phyloP scores from a whole-genome alignment of 2,113 vertebrate genomes.

The Saccopteryx leptura region DNA sequence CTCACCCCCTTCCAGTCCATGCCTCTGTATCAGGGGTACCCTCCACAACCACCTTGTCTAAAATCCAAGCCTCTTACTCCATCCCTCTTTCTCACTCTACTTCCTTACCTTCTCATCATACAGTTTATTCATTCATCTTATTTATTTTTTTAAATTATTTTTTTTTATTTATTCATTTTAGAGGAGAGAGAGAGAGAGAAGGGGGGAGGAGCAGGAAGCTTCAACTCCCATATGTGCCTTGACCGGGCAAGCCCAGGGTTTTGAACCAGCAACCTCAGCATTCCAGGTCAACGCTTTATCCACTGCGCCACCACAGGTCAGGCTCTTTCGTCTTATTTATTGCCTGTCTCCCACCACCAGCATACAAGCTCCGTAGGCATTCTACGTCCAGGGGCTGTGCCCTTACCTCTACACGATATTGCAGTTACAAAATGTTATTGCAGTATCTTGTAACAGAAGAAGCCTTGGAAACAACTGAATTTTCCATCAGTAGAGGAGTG shows the following conservation, averaged over 20 bases:
- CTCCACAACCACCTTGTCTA: not conserved
- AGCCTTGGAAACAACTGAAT: constrained; percentile 14
- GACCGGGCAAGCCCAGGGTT: no score
- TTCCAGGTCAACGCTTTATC: no score
- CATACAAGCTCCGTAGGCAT: not conserved
- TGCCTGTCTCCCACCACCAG: not conserved
- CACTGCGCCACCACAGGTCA: no score
- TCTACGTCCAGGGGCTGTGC: not conserved
- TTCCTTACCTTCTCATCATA: not conserved
- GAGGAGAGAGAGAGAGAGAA: no score
- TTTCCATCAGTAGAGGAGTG: constrained; percentile 52
- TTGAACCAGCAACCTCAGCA: no score
- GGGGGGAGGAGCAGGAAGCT: no score
- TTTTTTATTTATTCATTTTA: no score
- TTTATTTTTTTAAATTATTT: no score
- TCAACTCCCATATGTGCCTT: no score
- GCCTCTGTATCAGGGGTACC: not conserved
- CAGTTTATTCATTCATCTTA: not conserved
- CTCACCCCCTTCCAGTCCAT: not conserved
- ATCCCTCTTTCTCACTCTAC: not conserved
- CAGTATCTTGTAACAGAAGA: not conserved
- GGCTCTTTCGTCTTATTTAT: not conserved
- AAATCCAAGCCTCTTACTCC: not conserved
- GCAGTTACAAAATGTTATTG: not conserved
- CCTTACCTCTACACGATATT: not conserved